Evolutionary conservation across 2,113 vertebrate genomes (phyloP).

Genomic region (Nesoenas mayeri): DNA sequence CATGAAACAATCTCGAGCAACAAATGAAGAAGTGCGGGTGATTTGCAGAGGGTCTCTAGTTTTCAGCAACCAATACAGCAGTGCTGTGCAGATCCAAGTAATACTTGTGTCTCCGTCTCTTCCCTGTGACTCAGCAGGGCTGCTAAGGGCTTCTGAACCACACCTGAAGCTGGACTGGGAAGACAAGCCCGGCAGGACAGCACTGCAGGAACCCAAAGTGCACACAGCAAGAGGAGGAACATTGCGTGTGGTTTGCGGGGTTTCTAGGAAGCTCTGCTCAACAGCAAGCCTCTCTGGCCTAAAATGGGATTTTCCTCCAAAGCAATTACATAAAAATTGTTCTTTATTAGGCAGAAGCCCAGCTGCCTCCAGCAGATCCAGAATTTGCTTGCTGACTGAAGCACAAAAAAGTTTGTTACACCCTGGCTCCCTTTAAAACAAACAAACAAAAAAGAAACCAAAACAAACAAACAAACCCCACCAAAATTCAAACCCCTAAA

Average conservation of each 20-base stretch:
- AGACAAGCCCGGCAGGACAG: not conserved
- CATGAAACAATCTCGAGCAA: not conserved
- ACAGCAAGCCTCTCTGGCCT: not conserved
- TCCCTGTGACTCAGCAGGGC: conserved; percentile 7
- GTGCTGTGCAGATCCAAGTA: not conserved
- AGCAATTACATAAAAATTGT: not conserved
- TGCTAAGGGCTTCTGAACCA: not conserved
- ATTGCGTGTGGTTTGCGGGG: rapidly evolving
- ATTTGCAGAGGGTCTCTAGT: not conserved
- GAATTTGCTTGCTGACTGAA: not conserved
- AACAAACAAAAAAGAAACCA: too few relatives aligned
- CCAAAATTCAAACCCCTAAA: not conserved
- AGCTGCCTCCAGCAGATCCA: not conserved
- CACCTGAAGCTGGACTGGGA: not conserved
- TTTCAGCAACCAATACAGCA: not conserved
- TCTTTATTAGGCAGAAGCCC: not conserved
- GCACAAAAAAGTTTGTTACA: not conserved
- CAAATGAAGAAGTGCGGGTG: not conserved
- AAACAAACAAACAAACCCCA: too few relatives aligned
- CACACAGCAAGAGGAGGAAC: not conserved
- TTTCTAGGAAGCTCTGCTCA: not conserved
- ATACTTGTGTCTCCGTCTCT: not conserved
- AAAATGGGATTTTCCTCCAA: not conserved
- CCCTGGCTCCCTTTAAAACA: not conserved
- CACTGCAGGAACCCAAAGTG: not conserved